Base-by-base conservation (phyloP, 2,888 invertebrate genomes). In the Cheilosia soror region DNA sequence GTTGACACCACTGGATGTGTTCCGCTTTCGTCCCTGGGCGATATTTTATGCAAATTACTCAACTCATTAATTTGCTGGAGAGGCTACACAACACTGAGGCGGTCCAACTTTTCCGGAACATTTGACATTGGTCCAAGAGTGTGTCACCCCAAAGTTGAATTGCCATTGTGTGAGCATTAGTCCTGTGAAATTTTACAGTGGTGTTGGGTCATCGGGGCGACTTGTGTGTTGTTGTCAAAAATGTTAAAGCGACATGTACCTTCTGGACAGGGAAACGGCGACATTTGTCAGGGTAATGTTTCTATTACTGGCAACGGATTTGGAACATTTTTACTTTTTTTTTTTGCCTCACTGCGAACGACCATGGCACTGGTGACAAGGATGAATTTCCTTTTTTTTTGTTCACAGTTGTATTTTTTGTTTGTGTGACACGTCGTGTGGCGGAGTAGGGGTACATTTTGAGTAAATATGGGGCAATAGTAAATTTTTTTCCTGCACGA, bases 251-350 rank as follows among this genome's bases (percentile, higher is more conserved):
- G 42, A 31, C 53, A 31, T 55, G 47, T 57, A 57, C 57, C 69
- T 42, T 68, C 55, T 42, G 29, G 55, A 44, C 65, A n/a, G 11
- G 40, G 29, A 40, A 11, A 37, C 15, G 20, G 71, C 15, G 20
- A 72, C 72, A 72, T 72, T 72, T 72, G 62, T 72, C 62, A 5
- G 62, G 13, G 53, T 27, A 62, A 72, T 72, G 72, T 25, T 72
- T 53, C 62, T 62, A 72, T 53, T 53, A 62, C 20, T 27, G 20
- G 49, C 40, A 60, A 51, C 42, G 55, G 53, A 42, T 68, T 66
- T n/a, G 40, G 33, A 42, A 40, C 33, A 25, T 20, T 31, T 44
- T 42, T 5, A 25, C 11, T 31, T 44, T 42, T 5, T 31, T 49
- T 51, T 20, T 31, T 15, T 31, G 20, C 7, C 51, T 51, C 20